These are phyloP conservation scores for Himalopsyche tibetana DNA, from an alignment of 2,888 invertebrate species.

Conservation along the genomic window DNA sequence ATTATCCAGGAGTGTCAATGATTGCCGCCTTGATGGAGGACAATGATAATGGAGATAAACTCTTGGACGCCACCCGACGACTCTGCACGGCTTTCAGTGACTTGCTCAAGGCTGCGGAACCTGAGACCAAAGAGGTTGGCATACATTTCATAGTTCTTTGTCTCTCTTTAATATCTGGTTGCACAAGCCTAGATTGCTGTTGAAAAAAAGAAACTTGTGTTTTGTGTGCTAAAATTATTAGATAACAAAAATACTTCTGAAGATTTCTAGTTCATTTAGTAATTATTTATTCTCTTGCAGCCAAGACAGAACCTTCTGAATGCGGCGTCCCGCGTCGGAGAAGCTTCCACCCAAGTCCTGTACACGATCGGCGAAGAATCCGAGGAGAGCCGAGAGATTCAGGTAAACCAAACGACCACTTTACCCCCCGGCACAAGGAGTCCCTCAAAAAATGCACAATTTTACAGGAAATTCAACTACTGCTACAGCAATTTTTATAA, in stretches of 20 bases:
- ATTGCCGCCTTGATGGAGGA: constrained; percentile 97
- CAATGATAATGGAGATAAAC: constrained; percentile 86
- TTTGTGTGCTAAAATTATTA: too few relatives aligned
- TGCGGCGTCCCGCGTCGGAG: constrained; percentile 97
- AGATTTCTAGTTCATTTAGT: background rate
- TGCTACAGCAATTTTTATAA: constrained; percentile 76
- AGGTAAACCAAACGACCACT: constrained; percentile 71
- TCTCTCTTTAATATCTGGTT: too few relatives aligned
- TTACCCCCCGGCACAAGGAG: constrained; percentile 23
- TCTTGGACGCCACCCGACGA: constrained; percentile 94
- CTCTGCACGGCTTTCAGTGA: constrained; percentile 96
- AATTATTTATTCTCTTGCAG: constrained; percentile 71
- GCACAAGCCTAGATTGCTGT: too few relatives aligned
- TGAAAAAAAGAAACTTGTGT: too few relatives aligned
- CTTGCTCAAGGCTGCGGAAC: constrained; percentile 95
- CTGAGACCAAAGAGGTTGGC: constrained; percentile 89
- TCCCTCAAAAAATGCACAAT: constrained; percentile 70
- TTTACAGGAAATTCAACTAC: constrained; percentile 75
- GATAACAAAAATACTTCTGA: too few relatives aligned
- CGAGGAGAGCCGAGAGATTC: constrained; percentile 88
- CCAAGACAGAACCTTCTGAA: constrained; percentile 94
- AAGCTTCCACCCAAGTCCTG: constrained; percentile 95
- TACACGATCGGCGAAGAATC: constrained; percentile 95
- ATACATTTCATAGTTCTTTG: constrained; percentile 41
- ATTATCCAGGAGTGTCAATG: constrained; percentile 83